Evolutionary conservation across 2,113 vertebrate genomes (phyloP), one percentile per base, ranked within the genome.

Genomic region (Oreochromis aureus): DNA sequence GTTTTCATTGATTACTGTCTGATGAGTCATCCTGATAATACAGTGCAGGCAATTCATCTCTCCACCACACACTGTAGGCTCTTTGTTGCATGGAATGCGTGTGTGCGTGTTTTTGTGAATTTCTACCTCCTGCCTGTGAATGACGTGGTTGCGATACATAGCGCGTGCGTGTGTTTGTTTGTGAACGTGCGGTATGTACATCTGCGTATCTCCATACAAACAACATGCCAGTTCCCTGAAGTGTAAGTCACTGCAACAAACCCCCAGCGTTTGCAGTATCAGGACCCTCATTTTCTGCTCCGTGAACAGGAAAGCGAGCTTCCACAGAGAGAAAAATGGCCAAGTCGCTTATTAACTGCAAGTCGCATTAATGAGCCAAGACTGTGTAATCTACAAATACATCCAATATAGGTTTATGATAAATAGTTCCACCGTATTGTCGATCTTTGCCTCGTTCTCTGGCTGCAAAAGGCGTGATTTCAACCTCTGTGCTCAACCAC

Each of bases 21-120:
- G 94, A 95, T 96, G 92, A 96, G 95, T 96, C 96, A 96, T 93
- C 88, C 94, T 66, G 90, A 96, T 96, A 94, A 95, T 95, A 95
- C 93, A 95, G 92, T 95, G 89, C 92, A 84, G 87, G 34, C 76
- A 46, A 85, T 97, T 97, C 96, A 95, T 95, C 94, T 88, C 89
- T 90, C 87, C 89, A 94, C 94, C 90, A 90, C 95, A 95, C 94
- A 96, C 95, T 97, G 91, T 86, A 89, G 94, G 93, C 89, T 91
- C 81, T 96, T 96, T 97, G 96, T 97, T 94, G 91, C 87, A 84
- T 86, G 96, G 96, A 95, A 97, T 96, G 89, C 80, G 55, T 53
- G 84, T 41, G 81, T 41, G 51, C 48, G 54, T 80, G 82, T 71
- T 66, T 87, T 83, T 82, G 82, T 79, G 80, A 80, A 61, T 87